A percentile compares a stretch with the other conserved stretches of the same genome.
These are phyloP conservation scores for Sebastes jordani DNA, from an alignment of 2,797 vertebrate genomes.

Conservation along the genomic window DNA sequence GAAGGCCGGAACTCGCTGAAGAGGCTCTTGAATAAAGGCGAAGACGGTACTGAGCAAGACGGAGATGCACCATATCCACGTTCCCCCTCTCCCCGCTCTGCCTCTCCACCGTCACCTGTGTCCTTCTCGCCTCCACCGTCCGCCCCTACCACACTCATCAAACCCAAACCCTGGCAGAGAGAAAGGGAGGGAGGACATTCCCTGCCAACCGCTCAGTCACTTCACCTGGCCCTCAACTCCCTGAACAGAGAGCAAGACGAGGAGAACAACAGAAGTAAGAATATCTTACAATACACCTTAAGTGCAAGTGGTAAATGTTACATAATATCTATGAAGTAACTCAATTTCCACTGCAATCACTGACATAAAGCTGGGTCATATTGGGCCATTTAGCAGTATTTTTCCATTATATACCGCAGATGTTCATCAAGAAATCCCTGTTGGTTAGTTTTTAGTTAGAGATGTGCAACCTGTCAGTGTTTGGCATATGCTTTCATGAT, in stretches of 20 bases:
- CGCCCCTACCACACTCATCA: constrained; percentile 80
- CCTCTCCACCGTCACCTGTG: constrained; percentile 76
- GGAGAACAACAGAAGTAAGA: constrained; percentile 84
- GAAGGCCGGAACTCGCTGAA: constrained; percentile 80
- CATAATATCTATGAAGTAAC: background rate
- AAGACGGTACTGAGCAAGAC: constrained; percentile 70
- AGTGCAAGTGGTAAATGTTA: background rate
- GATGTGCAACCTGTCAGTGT: background rate
- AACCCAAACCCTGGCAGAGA: constrained; percentile 81
- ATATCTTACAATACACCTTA: background rate
- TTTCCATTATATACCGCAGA: background rate
- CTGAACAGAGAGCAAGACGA: constrained; percentile 85
- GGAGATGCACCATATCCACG: constrained; percentile 69
- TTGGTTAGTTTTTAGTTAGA: background rate
- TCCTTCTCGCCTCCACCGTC: constrained; percentile 84
- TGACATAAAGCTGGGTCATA: background rate
- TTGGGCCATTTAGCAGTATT: background rate
- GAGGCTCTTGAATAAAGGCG: constrained; percentile 79
- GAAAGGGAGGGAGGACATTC: constrained; percentile 82
- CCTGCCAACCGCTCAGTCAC: constrained; percentile 84
- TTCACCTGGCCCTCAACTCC: constrained; percentile 87
- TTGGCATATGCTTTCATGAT: background rate
- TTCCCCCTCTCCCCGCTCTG: constrained; percentile 74
- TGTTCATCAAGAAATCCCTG: background rate
- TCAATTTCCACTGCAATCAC: background rate